Evolutionary conservation across 2,888 invertebrate species (phyloP).

Genomic region (Drosophila kokeensis): DNA sequence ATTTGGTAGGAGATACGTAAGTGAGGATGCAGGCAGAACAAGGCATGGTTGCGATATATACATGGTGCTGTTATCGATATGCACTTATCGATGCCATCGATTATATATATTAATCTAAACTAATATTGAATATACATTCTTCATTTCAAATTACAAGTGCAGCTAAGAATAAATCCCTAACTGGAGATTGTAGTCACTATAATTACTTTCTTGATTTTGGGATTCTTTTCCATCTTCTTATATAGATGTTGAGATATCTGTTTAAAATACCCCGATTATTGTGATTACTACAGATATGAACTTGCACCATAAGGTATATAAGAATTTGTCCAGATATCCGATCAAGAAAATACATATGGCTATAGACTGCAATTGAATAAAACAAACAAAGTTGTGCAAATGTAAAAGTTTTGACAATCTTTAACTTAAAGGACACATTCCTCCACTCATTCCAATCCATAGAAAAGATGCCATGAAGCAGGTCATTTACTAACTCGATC

Average conservation of each 20-base stretch:
- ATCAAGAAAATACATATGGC: neutral
- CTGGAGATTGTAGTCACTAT: neutral
- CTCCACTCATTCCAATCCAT: neutral
- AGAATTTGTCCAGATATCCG: neutral
- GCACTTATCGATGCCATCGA: neutral
- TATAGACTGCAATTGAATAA: no score
- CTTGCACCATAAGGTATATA: neutral
- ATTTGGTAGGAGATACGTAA: neutral
- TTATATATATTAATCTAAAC: neutral
- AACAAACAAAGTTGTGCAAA: neutral
- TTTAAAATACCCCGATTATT: neutral
- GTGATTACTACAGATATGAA: neutral
- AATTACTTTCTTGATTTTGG: neutral
- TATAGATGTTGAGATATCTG: neutral
- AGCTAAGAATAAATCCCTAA: neutral
- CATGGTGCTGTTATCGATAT: neutral
- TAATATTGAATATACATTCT: neutral
- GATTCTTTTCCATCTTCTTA: neutral
- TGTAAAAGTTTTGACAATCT: neutral
- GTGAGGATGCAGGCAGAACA: neutral
- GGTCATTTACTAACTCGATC: neutral
- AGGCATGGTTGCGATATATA: no score
- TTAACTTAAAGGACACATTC: neutral
- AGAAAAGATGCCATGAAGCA: neutral
- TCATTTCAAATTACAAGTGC: neutral